phyloP scores from a whole-genome alignment of 35 echinoderm and acorn worm genomes.

The Heliocidaris erythrogramma region DNA sequence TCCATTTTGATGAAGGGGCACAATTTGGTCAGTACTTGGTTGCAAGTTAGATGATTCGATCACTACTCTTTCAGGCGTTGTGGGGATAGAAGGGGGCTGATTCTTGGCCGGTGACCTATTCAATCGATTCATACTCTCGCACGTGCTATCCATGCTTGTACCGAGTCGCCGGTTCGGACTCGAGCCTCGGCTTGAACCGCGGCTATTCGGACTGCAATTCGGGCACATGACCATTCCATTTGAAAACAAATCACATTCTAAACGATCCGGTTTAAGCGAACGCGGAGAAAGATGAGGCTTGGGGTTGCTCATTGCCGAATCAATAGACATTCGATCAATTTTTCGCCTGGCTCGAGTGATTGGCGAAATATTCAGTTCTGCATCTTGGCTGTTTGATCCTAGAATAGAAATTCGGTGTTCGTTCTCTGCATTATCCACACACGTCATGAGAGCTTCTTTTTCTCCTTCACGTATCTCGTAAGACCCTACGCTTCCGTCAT shows the following conservation, averaged over 20 bases:
- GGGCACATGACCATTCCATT: slow-evolving; percentile 50
- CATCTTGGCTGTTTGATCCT: background rate
- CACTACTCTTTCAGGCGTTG: background rate
- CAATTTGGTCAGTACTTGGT: slow-evolving; percentile 13
- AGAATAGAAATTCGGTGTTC: background rate
- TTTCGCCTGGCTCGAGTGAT: background rate
- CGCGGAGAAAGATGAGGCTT: slow-evolving; percentile 20
- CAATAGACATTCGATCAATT: slow-evolving; percentile 26
- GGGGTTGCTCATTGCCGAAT: background rate
- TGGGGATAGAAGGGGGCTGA: background rate
- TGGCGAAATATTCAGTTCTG: slow-evolving; percentile 14
- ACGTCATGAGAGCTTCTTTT: slow-evolving; percentile 26
- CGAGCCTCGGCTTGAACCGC: slow-evolving; percentile 33
- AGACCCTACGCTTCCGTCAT: slow-evolving; percentile 10
- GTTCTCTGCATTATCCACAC: background rate
- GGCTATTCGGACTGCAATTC: slow-evolving; percentile 33
- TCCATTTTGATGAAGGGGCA: slow-evolving; percentile 35
- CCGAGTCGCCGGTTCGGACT: slow-evolving; percentile 31
- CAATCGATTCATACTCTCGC: slow-evolving; percentile 40
- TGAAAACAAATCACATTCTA: slow-evolving; percentile 46
- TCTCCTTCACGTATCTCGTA: slow-evolving; percentile 3
- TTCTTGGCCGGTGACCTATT: slow-evolving; percentile 40
- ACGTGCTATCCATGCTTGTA: background rate
- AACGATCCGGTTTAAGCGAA: slow-evolving; percentile 13
- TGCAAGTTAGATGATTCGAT: background rate